Percentiles rank a stretch among this genome's conserved stretches.
Conservation (phyloP, 2,113 vertebrate species). For the Canis aureus region DNA sequence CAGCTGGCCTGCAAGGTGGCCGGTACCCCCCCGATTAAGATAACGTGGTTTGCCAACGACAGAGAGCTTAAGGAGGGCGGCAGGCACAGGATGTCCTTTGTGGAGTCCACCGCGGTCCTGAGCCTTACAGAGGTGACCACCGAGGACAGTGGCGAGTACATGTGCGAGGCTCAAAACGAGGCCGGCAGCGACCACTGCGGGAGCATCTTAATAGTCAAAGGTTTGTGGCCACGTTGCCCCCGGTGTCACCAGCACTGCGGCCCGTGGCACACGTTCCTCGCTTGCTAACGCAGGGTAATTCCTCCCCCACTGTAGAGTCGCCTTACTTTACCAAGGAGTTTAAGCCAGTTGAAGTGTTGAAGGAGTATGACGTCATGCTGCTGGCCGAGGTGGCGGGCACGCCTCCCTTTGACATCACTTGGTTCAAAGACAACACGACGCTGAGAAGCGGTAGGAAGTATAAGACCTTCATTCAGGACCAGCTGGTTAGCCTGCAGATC, state of each 20-base stretch:
- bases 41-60: constrained; percentile 96
- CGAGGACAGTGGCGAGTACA: constrained; percentile 95
- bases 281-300: constrained; percentile 77
- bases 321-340: constrained; percentile 95
- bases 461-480: constrained; percentile 92
- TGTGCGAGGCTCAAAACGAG: constrained; percentile 96
- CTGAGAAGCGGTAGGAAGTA: constrained; percentile 95
- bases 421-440: constrained; percentile 94
- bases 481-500: constrained; percentile 92
- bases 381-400: constrained; percentile 95
- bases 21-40: constrained; percentile 95
- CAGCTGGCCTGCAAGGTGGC: constrained; percentile 93
- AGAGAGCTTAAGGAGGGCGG: constrained; percentile 91
- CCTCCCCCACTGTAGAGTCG: constrained; percentile 90
- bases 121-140: constrained; percentile 86
- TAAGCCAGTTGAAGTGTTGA: constrained; percentile 94
- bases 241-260: neutral
- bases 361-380: constrained; percentile 94
- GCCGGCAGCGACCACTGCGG: constrained; percentile 96
- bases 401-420: constrained; percentile 93
- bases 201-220: constrained; percentile 95
- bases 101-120: constrained; percentile 90
- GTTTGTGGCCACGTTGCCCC: constrained; percentile 88
- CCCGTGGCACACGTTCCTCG: neutral
- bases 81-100: constrained; percentile 89